A percentile compares a stretch with the other conserved stretches of the same genome.
phyloP scores from a whole-genome alignment of 2,888 invertebrate species.

The Synergus itoensis region DNA sequence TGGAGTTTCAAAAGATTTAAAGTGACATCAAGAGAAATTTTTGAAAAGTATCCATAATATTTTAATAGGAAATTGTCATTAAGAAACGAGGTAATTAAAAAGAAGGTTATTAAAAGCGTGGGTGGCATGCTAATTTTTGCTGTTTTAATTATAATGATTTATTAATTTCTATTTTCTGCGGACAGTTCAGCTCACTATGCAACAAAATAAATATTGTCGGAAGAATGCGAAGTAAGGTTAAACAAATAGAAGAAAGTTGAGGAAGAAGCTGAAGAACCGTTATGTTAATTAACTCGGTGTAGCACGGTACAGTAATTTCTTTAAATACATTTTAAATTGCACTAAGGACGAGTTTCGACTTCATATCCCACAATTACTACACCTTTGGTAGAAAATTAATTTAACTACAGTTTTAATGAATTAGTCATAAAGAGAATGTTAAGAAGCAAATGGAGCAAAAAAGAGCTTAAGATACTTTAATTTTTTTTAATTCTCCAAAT shows the following conservation, averaged over 20 bases:
- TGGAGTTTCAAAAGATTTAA: not conserved
- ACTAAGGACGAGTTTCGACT: not conserved
- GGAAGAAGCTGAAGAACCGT: not conserved
- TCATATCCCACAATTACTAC: not conserved
- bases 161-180: not conserved
- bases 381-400: not conserved
- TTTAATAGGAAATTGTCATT: too few relatives aligned
- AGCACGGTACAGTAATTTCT: conserved; percentile 4
- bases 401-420: not conserved
- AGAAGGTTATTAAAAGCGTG: too few relatives aligned
- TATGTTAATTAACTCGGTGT: conserved; percentile 18
- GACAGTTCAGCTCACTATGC: too few relatives aligned
- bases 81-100: too few relatives aligned
- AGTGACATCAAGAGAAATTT: not conserved
- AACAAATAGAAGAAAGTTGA: not conserved
- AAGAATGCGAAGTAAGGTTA: not conserved
- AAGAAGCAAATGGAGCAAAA: not conserved
- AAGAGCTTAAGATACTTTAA: not conserved
- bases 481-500: not conserved
- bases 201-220: not conserved
- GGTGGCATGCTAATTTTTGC: not conserved
- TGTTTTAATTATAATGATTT: not conserved
- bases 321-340: conserved; percentile 11
- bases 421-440: not conserved
- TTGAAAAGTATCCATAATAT: not conserved